These are phyloP conservation scores for Thripadectes ignobilis DNA, from an alignment of 2,797 vertebrate genomes.

Conservation along the genomic window DNA sequence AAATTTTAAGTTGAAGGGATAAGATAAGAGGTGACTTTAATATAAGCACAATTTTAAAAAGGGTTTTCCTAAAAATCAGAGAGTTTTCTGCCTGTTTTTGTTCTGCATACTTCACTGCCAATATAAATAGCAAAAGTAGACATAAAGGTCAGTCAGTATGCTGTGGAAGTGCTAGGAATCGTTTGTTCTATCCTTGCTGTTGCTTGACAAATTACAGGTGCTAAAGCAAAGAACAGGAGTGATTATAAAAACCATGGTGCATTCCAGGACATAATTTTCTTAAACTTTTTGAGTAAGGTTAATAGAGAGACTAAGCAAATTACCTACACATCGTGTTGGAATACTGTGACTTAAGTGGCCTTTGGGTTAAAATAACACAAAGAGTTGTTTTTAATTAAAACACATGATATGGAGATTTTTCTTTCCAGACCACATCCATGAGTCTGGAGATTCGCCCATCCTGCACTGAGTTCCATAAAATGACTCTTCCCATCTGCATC, in stretches of 20 bases:
- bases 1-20: background rate
- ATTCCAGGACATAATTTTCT: background rate
- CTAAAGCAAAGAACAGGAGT: background rate
- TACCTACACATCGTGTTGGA: background rate
- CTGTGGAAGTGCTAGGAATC: background rate
- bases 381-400: background rate
- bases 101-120: background rate
- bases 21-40: background rate
- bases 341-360: background rate
- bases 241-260: background rate
- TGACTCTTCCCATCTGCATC: background rate
- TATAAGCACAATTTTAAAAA: background rate
- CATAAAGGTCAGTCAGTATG: background rate
- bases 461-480: background rate
- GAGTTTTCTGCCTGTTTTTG: background rate
- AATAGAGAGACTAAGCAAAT: background rate
- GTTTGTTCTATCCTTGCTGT: background rate
- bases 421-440: background rate
- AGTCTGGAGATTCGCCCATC: background rate
- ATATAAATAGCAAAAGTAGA: background rate
- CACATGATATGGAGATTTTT: background rate
- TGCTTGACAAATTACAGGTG: background rate
- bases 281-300: background rate
- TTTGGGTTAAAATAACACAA: background rate
- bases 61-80: background rate